These are phyloP conservation scores for Glyptemys insculpta DNA, from an alignment of 2,797 vertebrate species.

Conservation along the genomic window DNA sequence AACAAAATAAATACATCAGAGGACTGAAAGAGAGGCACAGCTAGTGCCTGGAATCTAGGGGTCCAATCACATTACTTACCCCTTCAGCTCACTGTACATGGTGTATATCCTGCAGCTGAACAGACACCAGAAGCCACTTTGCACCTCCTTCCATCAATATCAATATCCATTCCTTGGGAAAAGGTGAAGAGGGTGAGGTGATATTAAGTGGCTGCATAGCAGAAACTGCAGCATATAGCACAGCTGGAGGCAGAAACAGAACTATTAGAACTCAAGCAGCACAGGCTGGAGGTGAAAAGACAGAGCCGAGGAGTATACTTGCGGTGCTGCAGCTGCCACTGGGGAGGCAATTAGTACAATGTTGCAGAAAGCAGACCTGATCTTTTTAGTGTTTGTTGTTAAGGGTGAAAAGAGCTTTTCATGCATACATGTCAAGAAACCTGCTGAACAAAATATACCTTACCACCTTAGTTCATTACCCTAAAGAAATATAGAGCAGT, in stretches of 20 bases:
- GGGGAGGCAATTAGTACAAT: slow-evolving; percentile 73
- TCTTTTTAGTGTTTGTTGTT: slow-evolving; percentile 58
- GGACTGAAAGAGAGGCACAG: background rate
- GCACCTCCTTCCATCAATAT: background rate
- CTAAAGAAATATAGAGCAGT: slow-evolving; percentile 30
- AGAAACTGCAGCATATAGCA: background rate
- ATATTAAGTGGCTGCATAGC: background rate
- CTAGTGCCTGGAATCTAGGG: background rate
- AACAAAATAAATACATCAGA: background rate
- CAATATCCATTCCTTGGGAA: background rate
- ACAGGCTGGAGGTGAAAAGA: background rate
- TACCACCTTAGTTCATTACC: slow-evolving; percentile 20
- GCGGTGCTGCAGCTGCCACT: slow-evolving; percentile 18
- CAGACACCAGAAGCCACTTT: background rate
- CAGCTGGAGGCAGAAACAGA: slow-evolving; percentile 33
- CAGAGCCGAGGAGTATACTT: background rate
- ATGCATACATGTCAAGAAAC: slow-evolving; percentile 54
- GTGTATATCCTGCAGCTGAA: background rate
- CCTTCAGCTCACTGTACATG: background rate
- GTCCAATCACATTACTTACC: background rate
- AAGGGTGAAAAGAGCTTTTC: slow-evolving; percentile 48
- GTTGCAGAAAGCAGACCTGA: slow-evolving; percentile 59
- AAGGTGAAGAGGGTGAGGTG: background rate
- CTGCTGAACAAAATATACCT: slow-evolving; percentile 54
- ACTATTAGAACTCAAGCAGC: background rate